A percentile compares a stretch with the other conserved stretches of the same genome.
These are phyloP conservation scores for Anser brachyrhynchus DNA, from an alignment of 2,113 vertebrate species.

Conservation along the genomic window DNA sequence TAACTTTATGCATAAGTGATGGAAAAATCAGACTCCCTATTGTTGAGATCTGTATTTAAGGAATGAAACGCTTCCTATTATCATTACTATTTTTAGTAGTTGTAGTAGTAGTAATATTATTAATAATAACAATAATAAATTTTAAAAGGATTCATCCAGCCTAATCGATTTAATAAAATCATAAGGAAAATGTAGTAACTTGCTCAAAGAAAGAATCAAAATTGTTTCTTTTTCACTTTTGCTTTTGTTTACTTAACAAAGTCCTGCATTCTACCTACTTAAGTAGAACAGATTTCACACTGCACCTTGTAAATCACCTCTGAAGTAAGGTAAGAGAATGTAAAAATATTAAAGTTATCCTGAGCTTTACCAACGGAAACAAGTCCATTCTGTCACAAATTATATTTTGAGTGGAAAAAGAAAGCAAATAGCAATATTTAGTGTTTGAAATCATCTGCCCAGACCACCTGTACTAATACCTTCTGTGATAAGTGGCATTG, in stretches of 20 bases:
- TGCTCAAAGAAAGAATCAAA: background rate
- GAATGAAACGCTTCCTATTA: background rate
- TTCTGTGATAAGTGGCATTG: background rate
- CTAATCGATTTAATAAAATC: background rate
- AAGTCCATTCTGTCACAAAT: background rate
- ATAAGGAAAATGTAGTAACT: background rate
- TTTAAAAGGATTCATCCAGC: background rate
- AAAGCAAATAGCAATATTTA: background rate
- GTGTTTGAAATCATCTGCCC: background rate
- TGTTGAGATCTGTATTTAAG: background rate
- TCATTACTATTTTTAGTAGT: no score
- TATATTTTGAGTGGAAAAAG: background rate
- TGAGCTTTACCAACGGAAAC: background rate
- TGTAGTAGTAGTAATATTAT: no score
- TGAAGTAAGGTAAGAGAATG: background rate
- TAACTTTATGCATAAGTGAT: background rate
- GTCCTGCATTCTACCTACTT: background rate
- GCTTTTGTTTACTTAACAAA: background rate
- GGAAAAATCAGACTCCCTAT: background rate
- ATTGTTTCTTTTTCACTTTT: background rate
- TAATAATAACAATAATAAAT: no score
- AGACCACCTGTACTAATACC: background rate
- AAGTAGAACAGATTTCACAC: background rate
- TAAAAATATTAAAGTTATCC: background rate
- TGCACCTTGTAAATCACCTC: background rate